Evolutionary conservation across 2,113 vertebrate genomes (phyloP).

Genomic region (Erythrocercus mccallii): DNA sequence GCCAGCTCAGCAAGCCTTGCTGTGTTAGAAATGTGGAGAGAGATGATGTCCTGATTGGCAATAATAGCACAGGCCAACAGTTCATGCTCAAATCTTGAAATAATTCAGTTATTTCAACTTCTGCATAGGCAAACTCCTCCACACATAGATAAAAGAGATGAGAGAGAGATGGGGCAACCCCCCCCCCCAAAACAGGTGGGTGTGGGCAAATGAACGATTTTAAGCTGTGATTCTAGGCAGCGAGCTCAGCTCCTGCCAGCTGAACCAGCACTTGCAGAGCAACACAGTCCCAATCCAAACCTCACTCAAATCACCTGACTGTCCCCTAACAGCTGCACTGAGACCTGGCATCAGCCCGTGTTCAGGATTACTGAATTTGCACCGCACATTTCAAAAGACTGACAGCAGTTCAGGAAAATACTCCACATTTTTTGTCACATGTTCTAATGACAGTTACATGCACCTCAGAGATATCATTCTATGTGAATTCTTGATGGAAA

Average conservation of each 20-base stretch:
- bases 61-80: neutral
- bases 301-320: neutral
- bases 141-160: neutral
- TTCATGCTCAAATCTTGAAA: neutral
- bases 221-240: neutral
- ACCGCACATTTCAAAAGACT: neutral
- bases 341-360: neutral
- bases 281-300: neutral
- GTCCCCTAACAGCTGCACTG: neutral
- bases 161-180: neutral
- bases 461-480: neutral
- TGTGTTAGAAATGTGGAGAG: neutral
- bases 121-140: neutral
- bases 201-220: neutral
- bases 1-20: neutral
- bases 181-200: neutral
- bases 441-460: neutral
- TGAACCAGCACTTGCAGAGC: neutral
- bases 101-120: neutral
- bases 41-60: neutral
- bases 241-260: neutral
- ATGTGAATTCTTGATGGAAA: neutral
- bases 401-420: neutral
- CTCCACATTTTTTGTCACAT: neutral
- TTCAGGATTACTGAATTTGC: accelerated